These are phyloP conservation scores for Sphaerophoria rueppellii DNA, from an alignment of 2,888 invertebrate genomes.

Conservation along the genomic window DNA sequence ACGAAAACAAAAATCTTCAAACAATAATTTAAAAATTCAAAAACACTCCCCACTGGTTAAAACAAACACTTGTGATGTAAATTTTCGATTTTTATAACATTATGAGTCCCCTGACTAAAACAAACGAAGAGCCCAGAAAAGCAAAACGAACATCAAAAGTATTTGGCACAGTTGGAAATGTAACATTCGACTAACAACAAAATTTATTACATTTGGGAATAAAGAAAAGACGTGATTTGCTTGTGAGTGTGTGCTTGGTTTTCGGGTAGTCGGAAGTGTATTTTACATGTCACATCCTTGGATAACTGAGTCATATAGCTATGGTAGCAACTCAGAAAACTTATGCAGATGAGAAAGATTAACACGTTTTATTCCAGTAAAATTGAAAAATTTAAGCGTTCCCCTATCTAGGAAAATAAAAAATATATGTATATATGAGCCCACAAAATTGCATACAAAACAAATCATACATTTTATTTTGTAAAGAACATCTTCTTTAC, in stretches of 20 bases:
- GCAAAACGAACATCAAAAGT: not conserved
- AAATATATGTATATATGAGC: too few species aligned
- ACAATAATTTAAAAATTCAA: not conserved
- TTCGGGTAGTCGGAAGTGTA: not conserved
- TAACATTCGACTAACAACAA: slow-evolving; percentile 10
- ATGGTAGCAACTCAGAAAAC: not conserved
- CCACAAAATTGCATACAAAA: too few species aligned
- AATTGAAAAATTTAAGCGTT: too few species aligned
- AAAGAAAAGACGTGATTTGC: slow-evolving; percentile 36
- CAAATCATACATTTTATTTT: too few species aligned
- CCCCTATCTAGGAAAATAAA: too few species aligned
- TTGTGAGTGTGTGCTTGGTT: not conserved
- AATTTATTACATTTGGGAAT: slow-evolving; percentile 15
- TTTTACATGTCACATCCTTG: slow-evolving; percentile 5
- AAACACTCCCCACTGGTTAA: not conserved
- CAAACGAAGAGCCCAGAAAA: not conserved
- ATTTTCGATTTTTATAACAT: slow-evolving; percentile 13
- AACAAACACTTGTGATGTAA: slow-evolving; percentile 12
- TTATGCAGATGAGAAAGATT: not conserved
- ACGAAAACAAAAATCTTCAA: not conserved
- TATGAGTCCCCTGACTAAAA: slow-evolving; percentile 19
- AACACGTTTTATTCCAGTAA: too few species aligned
- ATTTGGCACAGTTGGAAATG: not conserved
- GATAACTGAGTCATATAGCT: not conserved
- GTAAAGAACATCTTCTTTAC: too few species aligned